Evolutionary conservation across 2,797 vertebrate species (phyloP), one percentile per base, ranked within the genome.

Genomic region (Spinus pinus): DNA sequence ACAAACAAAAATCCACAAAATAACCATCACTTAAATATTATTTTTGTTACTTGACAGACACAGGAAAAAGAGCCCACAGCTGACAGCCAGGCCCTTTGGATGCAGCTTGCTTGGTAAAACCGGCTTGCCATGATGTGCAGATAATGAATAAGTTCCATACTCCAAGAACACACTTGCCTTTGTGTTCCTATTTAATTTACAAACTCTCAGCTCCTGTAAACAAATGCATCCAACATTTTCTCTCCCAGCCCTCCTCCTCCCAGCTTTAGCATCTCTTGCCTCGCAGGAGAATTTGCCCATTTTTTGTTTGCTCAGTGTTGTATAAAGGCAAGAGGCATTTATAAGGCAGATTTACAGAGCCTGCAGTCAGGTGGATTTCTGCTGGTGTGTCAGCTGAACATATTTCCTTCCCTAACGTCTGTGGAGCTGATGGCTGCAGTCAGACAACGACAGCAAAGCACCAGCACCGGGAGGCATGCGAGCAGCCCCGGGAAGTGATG

Each of bases 291-390:
- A 23, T 67, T 72, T 86, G 74, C 86, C 30, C 82, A 33, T 91
- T 89, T 97, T 97, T 80, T 72, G 19, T 91, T 92, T 74, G 57
- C 21, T 91, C 84, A 50, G 42, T 91, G 91, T 62, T 79, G 90
- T 90, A 79, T 93, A 81, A 86, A 92, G 56, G 54, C 74, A 69
- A 90, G 57, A 35, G 41, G 47, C 82, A 57, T 85, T 97, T 92
- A 53, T 85, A 90, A 93, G 69, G 60, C 61, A 95, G 83, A 98
- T 97, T 97, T 96, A 94, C 86, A 83, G 94, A 95, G 85, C 47
- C 75, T 81, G 86, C 79, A 91, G 94, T 62, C 91, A 95, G 90
- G 83, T 86, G 69, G 44, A 94, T 96, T 95, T 96, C 95, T 88
- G 91, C 86, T 93, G 83, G 66, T 46, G 49, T 94, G 74, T 84